Evolutionary conservation across 2,113 vertebrate species (phyloP).

Genomic region (Lagopus leucura): DNA sequence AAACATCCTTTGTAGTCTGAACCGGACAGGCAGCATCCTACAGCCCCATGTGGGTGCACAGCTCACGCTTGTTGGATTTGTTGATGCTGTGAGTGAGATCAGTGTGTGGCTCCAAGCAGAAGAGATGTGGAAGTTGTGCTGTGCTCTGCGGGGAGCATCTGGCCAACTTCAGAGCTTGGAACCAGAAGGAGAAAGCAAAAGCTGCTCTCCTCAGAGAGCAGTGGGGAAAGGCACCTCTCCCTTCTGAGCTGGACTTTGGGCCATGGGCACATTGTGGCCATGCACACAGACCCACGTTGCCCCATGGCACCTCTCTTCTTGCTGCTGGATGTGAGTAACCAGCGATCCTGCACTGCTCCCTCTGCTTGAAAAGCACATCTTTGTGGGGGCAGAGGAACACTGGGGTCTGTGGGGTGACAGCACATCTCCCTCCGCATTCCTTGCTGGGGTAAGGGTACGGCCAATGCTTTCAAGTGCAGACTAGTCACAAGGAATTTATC

Average conservation of each 20-base stretch:
- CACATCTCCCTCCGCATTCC: accelerated
- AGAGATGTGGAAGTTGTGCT: background rate
- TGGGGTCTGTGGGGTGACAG: accelerated
- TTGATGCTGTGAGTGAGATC: background rate
- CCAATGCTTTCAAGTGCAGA: slow-evolving; percentile 34
- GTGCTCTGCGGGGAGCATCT: background rate
- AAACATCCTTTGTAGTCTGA: background rate
- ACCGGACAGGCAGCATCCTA: accelerated
- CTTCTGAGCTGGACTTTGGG: background rate
- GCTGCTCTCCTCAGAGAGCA: background rate
- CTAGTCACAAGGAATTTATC: slow-evolving; percentile 15
- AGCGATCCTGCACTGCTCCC: too few relatives aligned
- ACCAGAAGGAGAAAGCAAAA: background rate
- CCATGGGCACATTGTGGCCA: background rate
- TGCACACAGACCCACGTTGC: background rate
- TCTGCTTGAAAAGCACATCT: too few relatives aligned
- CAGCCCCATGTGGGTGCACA: accelerated
- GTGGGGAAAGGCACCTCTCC: accelerated
- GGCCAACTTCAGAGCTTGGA: background rate
- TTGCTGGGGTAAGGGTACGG: background rate
- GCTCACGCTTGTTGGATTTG: background rate
- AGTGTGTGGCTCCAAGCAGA: background rate
- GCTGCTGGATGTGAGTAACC: too few relatives aligned
- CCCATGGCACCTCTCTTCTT: background rate
- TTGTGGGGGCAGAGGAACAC: background rate